Evolutionary conservation across 2,113 vertebrate species (phyloP), one percentile per base, ranked within the genome.

Genomic region (Engraulis encrasicolus): DNA sequence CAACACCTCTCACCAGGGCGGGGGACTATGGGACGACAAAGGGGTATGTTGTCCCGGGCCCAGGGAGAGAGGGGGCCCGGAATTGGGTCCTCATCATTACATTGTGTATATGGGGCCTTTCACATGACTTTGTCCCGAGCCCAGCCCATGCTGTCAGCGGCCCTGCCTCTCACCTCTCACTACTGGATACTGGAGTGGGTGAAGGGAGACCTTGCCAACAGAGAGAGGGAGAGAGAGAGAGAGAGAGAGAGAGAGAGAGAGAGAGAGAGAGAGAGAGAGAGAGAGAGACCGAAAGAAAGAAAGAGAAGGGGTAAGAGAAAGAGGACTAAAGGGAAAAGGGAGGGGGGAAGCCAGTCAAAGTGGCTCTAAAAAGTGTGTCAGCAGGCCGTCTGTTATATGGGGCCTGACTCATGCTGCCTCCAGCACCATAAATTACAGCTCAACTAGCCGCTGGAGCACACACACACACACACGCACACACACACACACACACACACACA

Each of bases 391-490:
- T 92, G 89, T 92, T 93, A 92, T 92, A 94, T 91, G 83, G 90
- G n/a, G 87, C 90, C 90, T 88, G 84, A 92, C 94, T 91, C 93
- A 93, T 93, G 91, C 93, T 93, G 93, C 81, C 92, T 87, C 52
- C 3, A 90, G 90, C 91, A 93, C 94, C 93, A 95, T 95, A 95
- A 95, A 95, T 95, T 94, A 95, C 92, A 91, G 90, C 88, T 91
- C 92, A 92, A 92, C 93, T 91, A 94, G 91, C 92, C n/a, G 85
- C 27, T 15, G 27, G 17, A 31, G 14, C 82, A 38, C 50, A 89
- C 34, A 83, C 27, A 37, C 48, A 78, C 45, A 54, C 74, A 83
- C 82, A 80, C 52, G 34, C 40, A 61, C n/a, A 23, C 78, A 66
- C 27, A 27, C 49, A 81, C 34, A 31, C 36, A 81, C 66, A 58